Percentiles rank a stretch among this genome's conserved stretches.
Evolutionary conservation across 2,113 vertebrate genomes (phyloP).

Genomic region (Laticauda laticaudata): DNA sequence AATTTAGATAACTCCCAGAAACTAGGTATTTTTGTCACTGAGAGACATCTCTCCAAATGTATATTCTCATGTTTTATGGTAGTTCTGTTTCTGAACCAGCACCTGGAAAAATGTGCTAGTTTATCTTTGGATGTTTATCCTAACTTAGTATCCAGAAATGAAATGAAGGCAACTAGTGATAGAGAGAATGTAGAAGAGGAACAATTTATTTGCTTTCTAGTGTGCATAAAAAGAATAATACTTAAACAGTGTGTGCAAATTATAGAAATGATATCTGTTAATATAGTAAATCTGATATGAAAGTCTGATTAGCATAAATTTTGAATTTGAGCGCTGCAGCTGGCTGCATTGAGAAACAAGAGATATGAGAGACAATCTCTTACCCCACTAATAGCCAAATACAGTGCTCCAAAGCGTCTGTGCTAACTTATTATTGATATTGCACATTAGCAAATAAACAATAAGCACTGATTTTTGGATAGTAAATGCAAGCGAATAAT

Average conservation of each 20-base stretch:
- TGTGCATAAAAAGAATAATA: background rate
- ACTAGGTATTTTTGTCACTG: background rate
- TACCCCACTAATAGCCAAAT: background rate
- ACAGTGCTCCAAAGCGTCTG: background rate
- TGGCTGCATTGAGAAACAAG: background rate
- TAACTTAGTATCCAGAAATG: background rate
- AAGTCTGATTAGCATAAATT: conserved; percentile 18
- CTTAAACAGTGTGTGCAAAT: background rate
- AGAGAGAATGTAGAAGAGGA: background rate
- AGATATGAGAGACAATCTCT: background rate
- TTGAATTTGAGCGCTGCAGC: conserved; percentile 1
- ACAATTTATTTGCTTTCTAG: background rate
- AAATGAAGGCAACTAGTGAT: background rate
- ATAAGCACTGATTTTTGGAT: background rate
- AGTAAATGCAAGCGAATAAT: background rate
- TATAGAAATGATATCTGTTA: background rate
- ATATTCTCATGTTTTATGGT: background rate
- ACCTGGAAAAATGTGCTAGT: background rate
- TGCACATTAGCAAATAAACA: background rate
- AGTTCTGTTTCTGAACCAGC: background rate
- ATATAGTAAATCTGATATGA: conserved; percentile 1
- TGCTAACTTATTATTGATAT: background rate
- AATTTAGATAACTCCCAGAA: background rate
- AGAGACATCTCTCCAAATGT: background rate
- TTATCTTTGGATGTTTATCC: background rate